A percentile compares a stretch with the other conserved stretches of the same genome.
Evolutionary conservation across 1,140 invertebrate species (phyloP).

Genomic region (Calycopis cecrops): DNA sequence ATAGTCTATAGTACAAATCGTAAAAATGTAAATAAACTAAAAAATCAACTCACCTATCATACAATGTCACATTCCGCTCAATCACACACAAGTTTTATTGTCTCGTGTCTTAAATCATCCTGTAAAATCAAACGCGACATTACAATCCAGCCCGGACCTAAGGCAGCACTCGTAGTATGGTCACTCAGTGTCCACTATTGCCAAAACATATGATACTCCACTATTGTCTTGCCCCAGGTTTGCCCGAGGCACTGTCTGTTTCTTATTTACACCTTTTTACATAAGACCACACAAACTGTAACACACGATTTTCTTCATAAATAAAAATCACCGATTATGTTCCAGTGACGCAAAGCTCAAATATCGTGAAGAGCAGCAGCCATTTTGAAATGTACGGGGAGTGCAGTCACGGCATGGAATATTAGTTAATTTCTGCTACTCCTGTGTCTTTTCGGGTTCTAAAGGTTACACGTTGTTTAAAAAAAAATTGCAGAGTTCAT

Average conservation of each 20-base stretch:
- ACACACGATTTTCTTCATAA: slow-evolving; percentile 51
- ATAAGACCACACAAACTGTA: slow-evolving; percentile 49
- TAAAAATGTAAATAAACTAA: slow-evolving; percentile 69
- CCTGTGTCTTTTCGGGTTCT: slow-evolving; percentile 38
- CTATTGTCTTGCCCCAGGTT: slow-evolving; percentile 53
- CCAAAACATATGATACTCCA: slow-evolving; percentile 72
- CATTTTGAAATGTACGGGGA: slow-evolving; percentile 76
- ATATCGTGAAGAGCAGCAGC: slow-evolving; percentile 75
- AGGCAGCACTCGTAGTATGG: slow-evolving; percentile 69
- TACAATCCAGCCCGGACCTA: slow-evolving; percentile 64
- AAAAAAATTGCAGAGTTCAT: slow-evolving; percentile 60
- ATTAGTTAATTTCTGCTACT: slow-evolving; percentile 61
- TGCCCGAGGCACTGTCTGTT: slow-evolving; percentile 43
- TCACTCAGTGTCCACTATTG: slow-evolving; percentile 60
- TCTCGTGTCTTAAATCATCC: slow-evolving; percentile 64
- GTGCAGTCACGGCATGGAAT: slow-evolving; percentile 74
- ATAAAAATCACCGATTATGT: slow-evolving; percentile 67
- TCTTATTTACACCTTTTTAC: slow-evolving; percentile 54
- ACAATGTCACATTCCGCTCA: slow-evolving; percentile 74
- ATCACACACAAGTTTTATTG: slow-evolving; percentile 65
- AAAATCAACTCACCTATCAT: slow-evolving; percentile 65
- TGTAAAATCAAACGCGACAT: slow-evolving; percentile 68
- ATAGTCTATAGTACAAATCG: slow-evolving; percentile 37
- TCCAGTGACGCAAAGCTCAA: slow-evolving; percentile 76
- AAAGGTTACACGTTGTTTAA: slow-evolving; percentile 41